Conservation (phyloP, 2,888 invertebrate genomes). For the Drosophila aldrichi region DNA sequence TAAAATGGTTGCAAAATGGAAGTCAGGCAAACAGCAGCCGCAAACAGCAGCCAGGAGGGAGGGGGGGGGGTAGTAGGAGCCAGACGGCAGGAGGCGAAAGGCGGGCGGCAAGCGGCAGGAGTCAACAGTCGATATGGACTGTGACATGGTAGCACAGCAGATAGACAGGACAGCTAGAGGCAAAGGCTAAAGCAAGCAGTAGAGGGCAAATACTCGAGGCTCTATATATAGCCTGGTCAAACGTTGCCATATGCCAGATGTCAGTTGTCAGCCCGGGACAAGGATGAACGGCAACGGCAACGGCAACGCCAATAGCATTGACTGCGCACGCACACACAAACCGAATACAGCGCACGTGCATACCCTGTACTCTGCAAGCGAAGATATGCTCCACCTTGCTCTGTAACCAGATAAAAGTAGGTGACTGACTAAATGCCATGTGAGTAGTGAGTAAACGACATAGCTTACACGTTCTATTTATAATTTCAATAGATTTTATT, state of each 20-base stretch:
- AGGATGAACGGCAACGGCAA: constrained; percentile 26
- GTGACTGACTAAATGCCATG: no score
- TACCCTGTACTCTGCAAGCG: constrained; percentile 10
- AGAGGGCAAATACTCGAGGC: constrained; percentile 11
- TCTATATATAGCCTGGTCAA: constrained; percentile 32
- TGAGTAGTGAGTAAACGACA: no score
- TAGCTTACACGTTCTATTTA: no score
- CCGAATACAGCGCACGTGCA: neutral
- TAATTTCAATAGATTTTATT: no score
- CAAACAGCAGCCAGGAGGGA: constrained; percentile 20
- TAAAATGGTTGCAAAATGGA: constrained; percentile 67
- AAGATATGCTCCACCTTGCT: neutral
- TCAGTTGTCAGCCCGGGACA: constrained; percentile 52
- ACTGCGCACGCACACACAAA: constrained; percentile 32
- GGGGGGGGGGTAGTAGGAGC: neutral
- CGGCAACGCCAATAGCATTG: constrained; percentile 22
- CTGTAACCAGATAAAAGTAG: no score
- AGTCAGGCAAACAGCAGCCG: constrained; percentile 49
- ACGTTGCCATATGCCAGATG: constrained; percentile 57
- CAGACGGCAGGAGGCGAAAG: neutral
- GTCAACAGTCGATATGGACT: constrained; percentile 25
- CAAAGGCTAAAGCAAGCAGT: constrained; percentile 13
- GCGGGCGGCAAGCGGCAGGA: constrained; percentile 2
- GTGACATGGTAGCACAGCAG: constrained; percentile 25
- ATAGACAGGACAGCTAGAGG: constrained; percentile 29